These are phyloP conservation scores for Seriola quinqueradiata DNA, from an alignment of 2,113 vertebrate genomes.

Conservation along the genomic window DNA sequence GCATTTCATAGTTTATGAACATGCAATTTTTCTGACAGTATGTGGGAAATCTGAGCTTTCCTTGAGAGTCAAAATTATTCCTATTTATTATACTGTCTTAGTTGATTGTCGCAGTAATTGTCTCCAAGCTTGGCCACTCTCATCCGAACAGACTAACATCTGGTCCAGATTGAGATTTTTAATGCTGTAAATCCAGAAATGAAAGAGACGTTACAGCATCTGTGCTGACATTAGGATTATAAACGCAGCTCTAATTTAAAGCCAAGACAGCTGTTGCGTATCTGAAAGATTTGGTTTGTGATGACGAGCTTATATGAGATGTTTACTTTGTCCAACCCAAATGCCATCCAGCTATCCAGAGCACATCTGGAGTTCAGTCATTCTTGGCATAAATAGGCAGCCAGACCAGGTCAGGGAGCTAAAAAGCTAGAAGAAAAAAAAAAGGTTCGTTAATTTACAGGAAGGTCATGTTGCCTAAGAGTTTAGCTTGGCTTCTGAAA, in stretches of 20 bases:
- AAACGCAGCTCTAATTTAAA: not conserved
- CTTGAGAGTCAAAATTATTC: not conserved
- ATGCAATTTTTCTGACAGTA: not conserved
- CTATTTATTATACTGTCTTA: not conserved
- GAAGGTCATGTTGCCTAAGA: conserved; percentile 42
- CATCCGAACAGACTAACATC: not conserved
- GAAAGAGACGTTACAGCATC: not conserved
- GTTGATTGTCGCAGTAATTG: not conserved
- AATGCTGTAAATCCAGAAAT: not conserved
- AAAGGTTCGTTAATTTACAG: conserved; percentile 2
- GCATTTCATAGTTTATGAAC: not conserved
- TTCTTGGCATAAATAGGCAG: not conserved
- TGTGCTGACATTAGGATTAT: not conserved
- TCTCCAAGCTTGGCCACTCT: not conserved
- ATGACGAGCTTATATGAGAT: not conserved
- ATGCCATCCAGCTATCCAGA: not conserved
- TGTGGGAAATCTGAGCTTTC: not conserved
- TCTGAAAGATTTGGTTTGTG: not conserved
- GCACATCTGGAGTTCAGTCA: conserved; percentile 12
- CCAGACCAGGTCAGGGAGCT: not conserved
- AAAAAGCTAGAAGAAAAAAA: not conserved
- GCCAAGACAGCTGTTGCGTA: not conserved
- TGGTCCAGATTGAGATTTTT: not conserved
- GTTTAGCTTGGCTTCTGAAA: conserved; percentile 60
- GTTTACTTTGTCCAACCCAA: conserved; percentile 5